Evolutionary conservation across 2,888 invertebrate species (phyloP).

Genomic region (Kuschelorhynchus macadamiae): DNA sequence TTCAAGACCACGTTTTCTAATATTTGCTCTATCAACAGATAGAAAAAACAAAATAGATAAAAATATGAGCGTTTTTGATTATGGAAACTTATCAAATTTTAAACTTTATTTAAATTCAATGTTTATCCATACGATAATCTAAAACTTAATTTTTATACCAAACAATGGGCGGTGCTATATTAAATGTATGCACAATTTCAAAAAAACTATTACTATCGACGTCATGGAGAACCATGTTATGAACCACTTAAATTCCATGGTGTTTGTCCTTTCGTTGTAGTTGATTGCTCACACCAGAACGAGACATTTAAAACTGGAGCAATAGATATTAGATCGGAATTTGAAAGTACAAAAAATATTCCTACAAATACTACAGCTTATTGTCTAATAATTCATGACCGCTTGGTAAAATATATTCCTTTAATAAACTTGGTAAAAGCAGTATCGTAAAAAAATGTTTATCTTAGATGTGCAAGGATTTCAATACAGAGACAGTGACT

Average conservation of each 20-base stretch:
- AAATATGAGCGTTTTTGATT: conserved; percentile 7
- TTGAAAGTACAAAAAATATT: conserved; percentile 53
- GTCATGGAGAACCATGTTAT: not conserved
- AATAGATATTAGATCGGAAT: conserved; percentile 53
- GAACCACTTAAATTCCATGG: not conserved
- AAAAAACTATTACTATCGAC: conserved; percentile 7
- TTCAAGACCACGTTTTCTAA: not conserved
- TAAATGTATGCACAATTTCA: conserved; percentile 43
- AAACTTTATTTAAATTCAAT: conserved; percentile 38
- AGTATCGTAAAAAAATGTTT: conserved; percentile 44
- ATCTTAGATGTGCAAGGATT: conserved; percentile 8
- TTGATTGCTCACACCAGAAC: conserved; percentile 56
- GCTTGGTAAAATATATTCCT: conserved; percentile 53
- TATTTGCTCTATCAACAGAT: not conserved
- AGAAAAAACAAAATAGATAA: not conserved
- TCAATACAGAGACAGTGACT: not conserved
- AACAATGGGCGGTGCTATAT: conserved; percentile 32
- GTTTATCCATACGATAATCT: conserved; percentile 7
- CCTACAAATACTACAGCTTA: conserved; percentile 55
- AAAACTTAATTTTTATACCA: conserved; percentile 13
- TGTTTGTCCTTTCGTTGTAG: conserved; percentile 54
- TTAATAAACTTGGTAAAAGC: conserved; percentile 50
- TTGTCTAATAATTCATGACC: conserved; percentile 55
- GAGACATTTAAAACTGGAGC: conserved; percentile 35
- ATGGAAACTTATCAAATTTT: conserved; percentile 29